Base-by-base conservation (phyloP, 2,888 invertebrate species). In the Drosophila paramelanica region DNA sequence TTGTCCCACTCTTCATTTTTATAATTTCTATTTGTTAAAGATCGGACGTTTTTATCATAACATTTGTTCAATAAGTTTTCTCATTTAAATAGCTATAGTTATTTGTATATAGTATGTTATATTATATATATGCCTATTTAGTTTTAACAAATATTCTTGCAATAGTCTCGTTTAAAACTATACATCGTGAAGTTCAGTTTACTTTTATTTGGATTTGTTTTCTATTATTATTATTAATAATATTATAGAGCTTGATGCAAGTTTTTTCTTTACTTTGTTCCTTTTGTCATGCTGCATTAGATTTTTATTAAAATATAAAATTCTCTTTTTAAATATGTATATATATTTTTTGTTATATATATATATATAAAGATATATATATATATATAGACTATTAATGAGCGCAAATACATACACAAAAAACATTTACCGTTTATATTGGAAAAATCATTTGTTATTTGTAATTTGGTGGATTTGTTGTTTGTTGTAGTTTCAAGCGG, bases 401-500 rank as follows among this genome's bases (percentile, higher is more conserved):
- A 79, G 75, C 77, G 70, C 75, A 81, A 76, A 79, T 79, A 81
- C 76, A 85, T 73, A 68, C 73, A 79, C 73, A 64, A 80, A 73
- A 71, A 66, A 68, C 64, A 65, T 68, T 78, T 67, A 59, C 46
- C 56, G 38, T 59, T 64, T 64, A 57, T 77, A 77, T 73, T 41
- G 67, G 58, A 75, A 79, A 80, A 77, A 81, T 70, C 62, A 65
- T 76, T 65, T 38, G 61, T 81, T 77, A 64, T 73, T 68, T 74
- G 49, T 64, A 68, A 68, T 87, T 81, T 86, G 89, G 89, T 86
- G 89, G 85, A 81, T 88, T 84, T 87, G 89, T 87, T 81, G 45
- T 60, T 80, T 77, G 64, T 84, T 79, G 62, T 82, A 76, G 82
- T 88, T 84, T 77, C 25, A 68, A 73, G 75, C 75, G 75, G 74